Evolutionary conservation across 2,113 vertebrate genomes (phyloP).

Genomic region (Takifugu flavidus): DNA sequence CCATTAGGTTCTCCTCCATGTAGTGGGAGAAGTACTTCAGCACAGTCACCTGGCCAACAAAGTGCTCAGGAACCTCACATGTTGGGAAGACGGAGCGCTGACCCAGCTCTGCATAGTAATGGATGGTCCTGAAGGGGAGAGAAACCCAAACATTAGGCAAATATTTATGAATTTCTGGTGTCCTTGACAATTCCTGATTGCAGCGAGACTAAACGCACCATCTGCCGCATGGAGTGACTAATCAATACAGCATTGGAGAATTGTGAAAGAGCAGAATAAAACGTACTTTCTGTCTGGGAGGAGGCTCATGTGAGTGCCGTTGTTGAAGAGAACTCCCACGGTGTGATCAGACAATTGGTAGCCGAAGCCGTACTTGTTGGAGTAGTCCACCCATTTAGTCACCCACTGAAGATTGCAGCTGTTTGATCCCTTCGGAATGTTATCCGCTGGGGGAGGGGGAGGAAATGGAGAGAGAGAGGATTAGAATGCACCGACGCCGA

Average conservation of each 20-base stretch:
- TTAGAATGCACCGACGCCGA: slow-evolving; percentile 19
- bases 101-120: slow-evolving; percentile 92
- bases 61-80: slow-evolving; percentile 88
- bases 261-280: slow-evolving; percentile 27
- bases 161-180: background rate
- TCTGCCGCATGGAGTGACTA: slow-evolving; percentile 16
- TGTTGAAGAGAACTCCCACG: slow-evolving; percentile 97
- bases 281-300: slow-evolving; percentile 93
- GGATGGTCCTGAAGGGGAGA: slow-evolving; percentile 83
- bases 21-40: slow-evolving; percentile 98
- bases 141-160: background rate
- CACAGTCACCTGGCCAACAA: slow-evolving; percentile 93
- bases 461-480: slow-evolving; percentile 23
- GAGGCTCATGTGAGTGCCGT: slow-evolving; percentile 96
- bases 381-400: slow-evolving; percentile 99
- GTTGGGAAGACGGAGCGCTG: slow-evolving; percentile 88
- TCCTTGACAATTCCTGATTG: background rate
- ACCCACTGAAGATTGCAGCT: slow-evolving; percentile 91
- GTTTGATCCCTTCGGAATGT: slow-evolving; percentile 83
- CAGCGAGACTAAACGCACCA: slow-evolving; percentile 29
- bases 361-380: slow-evolving; percentile 98
- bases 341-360: slow-evolving; percentile 98
- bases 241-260: slow-evolving; percentile 13
- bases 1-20: slow-evolving; percentile 99
- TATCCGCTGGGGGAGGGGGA: slow-evolving; percentile 67